Evolutionary conservation across 2,113 vertebrate species (phyloP).

Genomic region (Thunnus thynnus): DNA sequence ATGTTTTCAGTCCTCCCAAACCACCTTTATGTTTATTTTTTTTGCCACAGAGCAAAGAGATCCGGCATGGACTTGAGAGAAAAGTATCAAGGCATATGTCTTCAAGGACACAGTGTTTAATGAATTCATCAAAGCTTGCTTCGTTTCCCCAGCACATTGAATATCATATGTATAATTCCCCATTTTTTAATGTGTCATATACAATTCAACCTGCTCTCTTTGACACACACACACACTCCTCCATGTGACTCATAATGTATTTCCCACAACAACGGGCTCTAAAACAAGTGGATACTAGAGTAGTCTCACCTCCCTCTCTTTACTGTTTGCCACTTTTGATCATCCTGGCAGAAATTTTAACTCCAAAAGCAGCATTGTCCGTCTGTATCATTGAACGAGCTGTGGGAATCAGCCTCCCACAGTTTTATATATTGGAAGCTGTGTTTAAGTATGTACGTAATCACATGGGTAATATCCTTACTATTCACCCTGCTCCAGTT

Average conservation of each 20-base stretch:
- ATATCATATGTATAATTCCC: conserved; percentile 32
- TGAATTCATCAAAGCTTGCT: conserved; percentile 37
- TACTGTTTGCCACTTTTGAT: conserved; percentile 10
- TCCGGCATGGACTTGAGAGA: conserved; percentile 27
- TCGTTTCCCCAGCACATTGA: conserved; percentile 16
- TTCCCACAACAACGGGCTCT: conserved; percentile 48
- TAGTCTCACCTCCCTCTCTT: conserved; percentile 1
- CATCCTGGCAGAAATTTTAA: conserved; percentile 15
- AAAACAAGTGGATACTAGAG: conserved; percentile 17
- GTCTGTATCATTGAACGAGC: conserved; percentile 14
- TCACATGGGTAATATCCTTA: conserved; percentile 21
- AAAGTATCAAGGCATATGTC: conserved; percentile 38
- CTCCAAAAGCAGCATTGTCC: conserved; percentile 27
- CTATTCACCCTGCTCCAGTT: conserved; percentile 33
- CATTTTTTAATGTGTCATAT: conserved; percentile 35
- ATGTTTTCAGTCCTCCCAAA: conserved; percentile 52
- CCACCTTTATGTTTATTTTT: conserved; percentile 46
- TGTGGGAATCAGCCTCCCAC: conserved; percentile 30
- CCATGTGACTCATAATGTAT: conserved; percentile 56
- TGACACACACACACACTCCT: conserved; percentile 1
- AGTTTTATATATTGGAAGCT: conserved; percentile 10
- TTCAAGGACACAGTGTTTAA: conserved; percentile 25
- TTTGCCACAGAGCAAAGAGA: conserved; percentile 37
- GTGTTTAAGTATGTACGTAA: conserved; percentile 33
- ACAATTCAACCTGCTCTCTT: conserved; percentile 25